These are phyloP conservation scores for Lasiurus cinereus DNA, from an alignment of 2,113 vertebrate species.

Conservation along the genomic window DNA sequence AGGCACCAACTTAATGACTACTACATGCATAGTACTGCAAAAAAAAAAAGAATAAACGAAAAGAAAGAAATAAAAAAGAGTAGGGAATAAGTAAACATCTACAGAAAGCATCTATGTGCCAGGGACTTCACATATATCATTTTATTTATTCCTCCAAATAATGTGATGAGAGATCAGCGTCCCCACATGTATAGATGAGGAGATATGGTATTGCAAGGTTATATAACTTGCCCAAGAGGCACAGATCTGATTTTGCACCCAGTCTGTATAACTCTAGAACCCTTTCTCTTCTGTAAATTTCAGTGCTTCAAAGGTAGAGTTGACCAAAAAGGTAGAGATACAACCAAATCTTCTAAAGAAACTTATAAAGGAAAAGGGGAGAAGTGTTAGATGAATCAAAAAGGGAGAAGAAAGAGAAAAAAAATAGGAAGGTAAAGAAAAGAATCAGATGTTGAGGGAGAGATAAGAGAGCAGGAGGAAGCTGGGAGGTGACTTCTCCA, in stretches of 20 bases:
- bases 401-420: background rate
- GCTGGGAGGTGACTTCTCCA: no score
- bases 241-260: background rate
- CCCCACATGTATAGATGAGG: background rate
- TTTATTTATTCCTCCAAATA: slow-evolving; percentile 39
- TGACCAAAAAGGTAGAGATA: background rate
- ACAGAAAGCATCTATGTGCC: background rate
- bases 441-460: background rate
- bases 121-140: background rate
- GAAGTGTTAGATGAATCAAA: background rate
- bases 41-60: background rate
- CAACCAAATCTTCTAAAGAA: background rate
- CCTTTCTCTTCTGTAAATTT: background rate
- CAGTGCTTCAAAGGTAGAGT: background rate
- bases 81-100: background rate
- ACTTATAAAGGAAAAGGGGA: background rate
- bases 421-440: background rate
- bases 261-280: background rate
- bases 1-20: background rate
- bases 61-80: background rate
- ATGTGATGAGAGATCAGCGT: background rate
- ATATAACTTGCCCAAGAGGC: background rate
- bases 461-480: background rate
- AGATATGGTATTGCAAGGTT: background rate
- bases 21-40: background rate